A percentile compares a stretch with the other conserved stretches of the same genome.
Evolutionary conservation across 2,888 invertebrate genomes (phyloP).

Genomic region (Standfussiana lucernea): DNA sequence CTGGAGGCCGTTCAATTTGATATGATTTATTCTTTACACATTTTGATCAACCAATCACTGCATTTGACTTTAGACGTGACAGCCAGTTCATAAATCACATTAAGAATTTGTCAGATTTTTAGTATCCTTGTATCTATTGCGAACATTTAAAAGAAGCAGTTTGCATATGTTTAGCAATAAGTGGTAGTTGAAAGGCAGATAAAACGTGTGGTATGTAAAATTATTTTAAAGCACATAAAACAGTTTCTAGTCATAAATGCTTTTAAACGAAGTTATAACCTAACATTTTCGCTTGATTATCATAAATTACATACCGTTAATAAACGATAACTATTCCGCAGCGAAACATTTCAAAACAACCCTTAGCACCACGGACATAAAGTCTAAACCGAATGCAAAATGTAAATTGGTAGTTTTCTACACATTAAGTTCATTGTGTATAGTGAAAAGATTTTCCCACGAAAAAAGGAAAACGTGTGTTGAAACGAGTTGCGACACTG

Average conservation of each 20-base stretch:
- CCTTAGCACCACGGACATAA: slow-evolving; percentile 35
- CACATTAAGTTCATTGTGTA: slow-evolving; percentile 79
- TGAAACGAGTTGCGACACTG: slow-evolving; percentile 83
- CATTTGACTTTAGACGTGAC: no score
- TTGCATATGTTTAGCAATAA: background rate
- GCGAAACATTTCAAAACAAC: slow-evolving; percentile 24
- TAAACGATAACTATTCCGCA: slow-evolving; percentile 38
- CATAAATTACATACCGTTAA: slow-evolving; percentile 54
- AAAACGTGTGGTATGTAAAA: slow-evolving; percentile 9
- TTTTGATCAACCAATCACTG: no score
- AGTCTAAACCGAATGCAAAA: slow-evolving; percentile 54
- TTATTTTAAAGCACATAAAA: slow-evolving; percentile 1
- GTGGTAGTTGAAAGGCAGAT: background rate
- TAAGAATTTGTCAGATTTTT: background rate
- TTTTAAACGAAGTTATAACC: slow-evolving; percentile 52
- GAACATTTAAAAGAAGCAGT: background rate
- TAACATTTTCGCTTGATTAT: slow-evolving; percentile 65
- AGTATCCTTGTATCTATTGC: background rate
- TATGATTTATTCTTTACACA: no score
- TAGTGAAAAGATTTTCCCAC: slow-evolving; percentile 89
- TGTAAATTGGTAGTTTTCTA: slow-evolving; percentile 69
- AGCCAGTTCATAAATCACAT: background rate
- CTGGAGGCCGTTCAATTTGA: background rate
- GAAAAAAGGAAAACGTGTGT: slow-evolving; percentile 88
- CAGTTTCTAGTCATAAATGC: slow-evolving; percentile 38